Conservation (phyloP, 2,113 vertebrate genomes). For the Channa argus region DNA sequence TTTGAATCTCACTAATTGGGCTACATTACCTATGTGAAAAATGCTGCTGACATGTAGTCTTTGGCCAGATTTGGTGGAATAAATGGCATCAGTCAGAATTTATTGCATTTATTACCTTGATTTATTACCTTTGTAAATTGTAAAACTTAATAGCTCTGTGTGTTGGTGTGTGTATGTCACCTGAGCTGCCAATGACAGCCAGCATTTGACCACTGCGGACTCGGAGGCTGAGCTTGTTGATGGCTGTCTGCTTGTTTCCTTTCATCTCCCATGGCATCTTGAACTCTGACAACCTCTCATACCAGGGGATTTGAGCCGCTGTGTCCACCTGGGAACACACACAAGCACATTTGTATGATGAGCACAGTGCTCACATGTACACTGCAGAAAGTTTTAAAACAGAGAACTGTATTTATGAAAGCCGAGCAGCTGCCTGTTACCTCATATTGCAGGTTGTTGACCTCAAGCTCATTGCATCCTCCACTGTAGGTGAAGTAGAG, state of each 20-base stretch:
- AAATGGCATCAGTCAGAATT: not conserved
- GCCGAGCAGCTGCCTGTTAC: conserved; percentile 65
- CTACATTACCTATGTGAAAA: too few species aligned
- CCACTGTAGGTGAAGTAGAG: conserved; percentile 96
- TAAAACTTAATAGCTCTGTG: not conserved
- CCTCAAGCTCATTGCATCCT: conserved; percentile 88
- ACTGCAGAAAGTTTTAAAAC: not conserved
- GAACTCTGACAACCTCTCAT: conserved; percentile 89
- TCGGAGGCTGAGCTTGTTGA: conserved; percentile 89
- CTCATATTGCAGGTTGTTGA: conserved; percentile 92
- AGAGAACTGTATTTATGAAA: not conserved
- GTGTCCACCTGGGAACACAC: conserved; percentile 84
- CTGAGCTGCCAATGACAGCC: conserved; percentile 94
- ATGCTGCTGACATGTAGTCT: too few species aligned
- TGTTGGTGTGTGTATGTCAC: conserved; percentile 71
- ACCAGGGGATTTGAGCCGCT: conserved; percentile 93
- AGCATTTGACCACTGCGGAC: conserved; percentile 96
- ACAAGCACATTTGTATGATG: not conserved
- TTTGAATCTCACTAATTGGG: not conserved
- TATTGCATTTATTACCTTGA: too few species aligned
- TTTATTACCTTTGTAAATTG: not conserved
- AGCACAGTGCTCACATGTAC: not conserved
- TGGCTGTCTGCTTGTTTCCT: conserved; percentile 81
- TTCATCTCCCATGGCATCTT: conserved; percentile 89
- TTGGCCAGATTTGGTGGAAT: not conserved